phyloP scores from a whole-genome alignment of 2,113 vertebrate species.

The Rhipidura dahli region DNA sequence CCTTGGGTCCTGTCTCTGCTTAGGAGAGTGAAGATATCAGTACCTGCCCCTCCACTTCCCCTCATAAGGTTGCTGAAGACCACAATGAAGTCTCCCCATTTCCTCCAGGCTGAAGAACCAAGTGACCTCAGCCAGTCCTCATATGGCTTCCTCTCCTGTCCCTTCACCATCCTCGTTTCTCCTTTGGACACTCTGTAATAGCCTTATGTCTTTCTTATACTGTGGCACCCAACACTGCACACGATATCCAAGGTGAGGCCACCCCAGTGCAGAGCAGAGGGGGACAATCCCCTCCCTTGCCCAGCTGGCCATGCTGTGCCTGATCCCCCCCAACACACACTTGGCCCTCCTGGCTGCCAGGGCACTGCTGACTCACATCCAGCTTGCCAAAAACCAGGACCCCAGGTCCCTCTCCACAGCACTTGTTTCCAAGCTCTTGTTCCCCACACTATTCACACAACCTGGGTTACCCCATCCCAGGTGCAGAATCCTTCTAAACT shows the following conservation, averaged over 20 bases:
- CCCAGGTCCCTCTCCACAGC: neutral
- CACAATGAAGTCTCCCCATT: neutral
- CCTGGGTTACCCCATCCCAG: no score
- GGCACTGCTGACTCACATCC: neutral
- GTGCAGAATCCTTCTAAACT: neutral
- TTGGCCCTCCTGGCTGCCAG: neutral
- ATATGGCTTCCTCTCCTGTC: neutral
- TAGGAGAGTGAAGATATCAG: neutral
- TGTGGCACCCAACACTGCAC: neutral
- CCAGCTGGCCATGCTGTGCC: rapidly evolving
- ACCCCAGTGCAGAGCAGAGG: neutral
- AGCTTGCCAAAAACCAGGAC: neutral
- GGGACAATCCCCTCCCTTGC: neutral
- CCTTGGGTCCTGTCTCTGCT: neutral
- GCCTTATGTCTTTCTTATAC: neutral
- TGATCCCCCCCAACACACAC: rapidly evolving
- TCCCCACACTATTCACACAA: neutral
- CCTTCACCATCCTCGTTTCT: neutral
- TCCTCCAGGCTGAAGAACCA: neutral
- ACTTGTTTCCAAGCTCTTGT: neutral
- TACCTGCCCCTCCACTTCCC: neutral
- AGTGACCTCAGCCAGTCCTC: neutral
- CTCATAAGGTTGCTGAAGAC: neutral
- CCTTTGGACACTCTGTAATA: neutral
- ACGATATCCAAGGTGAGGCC: rapidly evolving